Conservation (phyloP, 2,888 invertebrate species). For the Agrotis puta region DNA sequence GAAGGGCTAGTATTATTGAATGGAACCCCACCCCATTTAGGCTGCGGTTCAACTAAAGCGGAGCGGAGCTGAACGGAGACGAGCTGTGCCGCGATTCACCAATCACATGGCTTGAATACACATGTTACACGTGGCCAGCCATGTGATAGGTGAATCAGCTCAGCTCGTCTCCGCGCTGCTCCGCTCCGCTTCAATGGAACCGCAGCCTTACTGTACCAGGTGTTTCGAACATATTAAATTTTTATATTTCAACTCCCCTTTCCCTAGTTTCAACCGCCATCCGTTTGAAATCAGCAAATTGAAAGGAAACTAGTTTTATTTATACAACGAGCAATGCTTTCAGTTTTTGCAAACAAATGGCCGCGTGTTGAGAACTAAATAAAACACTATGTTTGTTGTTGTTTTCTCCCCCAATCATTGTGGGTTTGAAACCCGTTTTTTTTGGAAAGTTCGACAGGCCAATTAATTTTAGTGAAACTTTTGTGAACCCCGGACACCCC, state of each 20-base stretch:
- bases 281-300: not conserved
- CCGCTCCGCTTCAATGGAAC: too few relatives aligned
- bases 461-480: not conserved
- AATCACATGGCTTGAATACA: too few relatives aligned
- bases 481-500: too few relatives aligned
- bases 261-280: not conserved
- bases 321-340: not conserved
- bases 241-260: not conserved
- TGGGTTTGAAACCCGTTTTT: not conserved
- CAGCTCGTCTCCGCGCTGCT: too few relatives aligned
- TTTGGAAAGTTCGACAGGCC: too few relatives aligned
- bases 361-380: not conserved
- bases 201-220: not conserved
- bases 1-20: not conserved
- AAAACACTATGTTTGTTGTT: not conserved
- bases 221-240: not conserved
- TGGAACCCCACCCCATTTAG: too few relatives aligned
- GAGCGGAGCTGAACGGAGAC: too few relatives aligned
- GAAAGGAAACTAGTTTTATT: constrained; percentile 4
- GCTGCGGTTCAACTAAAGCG: too few relatives aligned
- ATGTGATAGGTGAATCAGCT: too few relatives aligned
- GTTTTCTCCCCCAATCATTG: not conserved
- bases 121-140: too few relatives aligned
- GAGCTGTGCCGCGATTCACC: too few relatives aligned
- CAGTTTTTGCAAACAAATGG: constrained; percentile 19